Base-by-base conservation (phyloP, 2,113 vertebrate genomes). In the Marmota flaviventris region DNA sequence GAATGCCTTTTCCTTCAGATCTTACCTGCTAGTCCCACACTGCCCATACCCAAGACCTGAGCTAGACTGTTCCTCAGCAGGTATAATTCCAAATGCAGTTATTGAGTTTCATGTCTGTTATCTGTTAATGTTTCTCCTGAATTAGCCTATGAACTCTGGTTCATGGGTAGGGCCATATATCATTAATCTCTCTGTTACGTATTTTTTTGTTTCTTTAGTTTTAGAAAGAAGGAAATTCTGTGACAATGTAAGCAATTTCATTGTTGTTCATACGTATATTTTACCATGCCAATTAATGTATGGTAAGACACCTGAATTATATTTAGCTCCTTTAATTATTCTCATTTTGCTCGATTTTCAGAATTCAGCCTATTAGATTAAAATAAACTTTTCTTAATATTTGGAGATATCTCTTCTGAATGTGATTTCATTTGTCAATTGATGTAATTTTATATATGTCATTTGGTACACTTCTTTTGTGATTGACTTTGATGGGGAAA, bases 381-480 rank as follows among this genome's bases (percentile, higher is more conserved):
- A 83, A 95, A 61, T 13, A 91, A 85, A 61, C 85, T 34, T 51
- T 82, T 14, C 7, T 92, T 86, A 42, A 69, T 29, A 82, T 91
- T 81, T 78, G 53, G 69, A 78, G 13, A 34, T 67, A 82, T 61
- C 6, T 85, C 92, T 91, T 48, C n/a, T 86, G 13, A 14, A 10
- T 87, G 32, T 84, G 45, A 91, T 88, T 93, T 94, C n/a, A 25
- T 90, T 92, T 86, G 32, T 94, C 34, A 83, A 87, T 37, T 92
- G 45, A 67, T 29, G 85, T 24, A 79, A 5, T 85, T 65, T 83
- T 70, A 67, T 83, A 24, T 90, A 45, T 4, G 10, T 70, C 25
- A 77, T 88, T 87, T 87, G 16, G 13, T 81, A n/a, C 10, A 81
- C 69, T 94, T 93, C 17, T 70, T 45, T 93, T 93, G 20, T 91